phyloP scores from a whole-genome alignment of 2,113 vertebrate species.

The Poeciliopsis retropinna region DNA sequence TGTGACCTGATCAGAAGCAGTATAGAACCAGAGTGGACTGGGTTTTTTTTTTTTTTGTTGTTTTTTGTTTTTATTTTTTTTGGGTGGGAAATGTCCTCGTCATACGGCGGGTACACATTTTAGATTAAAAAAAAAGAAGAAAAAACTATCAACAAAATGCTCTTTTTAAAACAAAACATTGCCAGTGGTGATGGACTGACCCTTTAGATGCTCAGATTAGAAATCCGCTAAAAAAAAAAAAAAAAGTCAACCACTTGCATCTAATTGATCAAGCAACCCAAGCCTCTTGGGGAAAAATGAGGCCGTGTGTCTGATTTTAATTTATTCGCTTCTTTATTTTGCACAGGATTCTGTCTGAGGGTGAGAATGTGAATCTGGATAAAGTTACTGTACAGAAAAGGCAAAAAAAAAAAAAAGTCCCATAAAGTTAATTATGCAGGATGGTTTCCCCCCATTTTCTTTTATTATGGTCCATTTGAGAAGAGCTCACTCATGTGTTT shows the following conservation, averaged over 20 bases:
- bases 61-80: constrained; percentile 20
- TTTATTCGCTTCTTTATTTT: constrained; percentile 69
- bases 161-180: constrained; percentile 47
- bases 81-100: constrained; percentile 42
- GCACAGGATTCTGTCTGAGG: constrained; percentile 53
- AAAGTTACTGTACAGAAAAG: constrained; percentile 55
- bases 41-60: too few species aligned
- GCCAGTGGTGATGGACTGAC: constrained; percentile 49
- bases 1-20: constrained; percentile 19
- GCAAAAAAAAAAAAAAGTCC: constrained; percentile 8
- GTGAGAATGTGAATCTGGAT: constrained; percentile 49
- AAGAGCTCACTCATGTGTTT: constrained; percentile 29
- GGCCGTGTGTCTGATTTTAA: constrained; percentile 45
- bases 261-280: constrained; percentile 30
- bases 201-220: constrained; percentile 52
- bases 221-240: constrained; percentile 40
- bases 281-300: constrained; percentile 16
- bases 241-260: constrained; percentile 42
- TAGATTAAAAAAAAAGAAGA: constrained; percentile 34
- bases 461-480: constrained; percentile 18
- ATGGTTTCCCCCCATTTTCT: constrained; percentile 12
- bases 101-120: constrained; percentile 44
- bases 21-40: constrained; percentile 47
- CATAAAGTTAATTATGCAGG: constrained; percentile 3
- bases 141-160: constrained; percentile 13